Evolutionary conservation across 2,797 vertebrate genomes (phyloP).

Genomic region (Sphenopsis melanotis): DNA sequence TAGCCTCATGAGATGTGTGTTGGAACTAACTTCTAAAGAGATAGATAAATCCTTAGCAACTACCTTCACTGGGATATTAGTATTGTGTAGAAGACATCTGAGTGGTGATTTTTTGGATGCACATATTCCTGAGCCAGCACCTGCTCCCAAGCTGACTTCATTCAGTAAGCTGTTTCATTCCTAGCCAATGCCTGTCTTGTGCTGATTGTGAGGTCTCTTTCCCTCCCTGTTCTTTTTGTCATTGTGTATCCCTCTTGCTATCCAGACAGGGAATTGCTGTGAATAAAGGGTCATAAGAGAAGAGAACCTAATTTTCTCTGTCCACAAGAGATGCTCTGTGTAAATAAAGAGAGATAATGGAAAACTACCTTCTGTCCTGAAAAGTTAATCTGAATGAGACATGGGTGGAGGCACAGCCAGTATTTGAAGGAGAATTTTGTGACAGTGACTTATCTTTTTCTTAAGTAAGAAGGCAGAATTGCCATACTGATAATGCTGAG

Average conservation of each 20-base stretch:
- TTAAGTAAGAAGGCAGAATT: not conserved
- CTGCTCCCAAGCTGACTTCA: not conserved
- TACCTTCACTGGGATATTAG: not conserved
- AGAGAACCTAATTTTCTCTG: slow-evolving; percentile 42
- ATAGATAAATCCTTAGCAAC: not conserved
- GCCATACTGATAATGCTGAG: not conserved
- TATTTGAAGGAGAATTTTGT: slow-evolving; percentile 19
- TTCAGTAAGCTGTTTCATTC: not conserved
- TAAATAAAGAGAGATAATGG: slow-evolving; percentile 52
- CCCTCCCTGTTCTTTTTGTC: slow-evolving; percentile 1
- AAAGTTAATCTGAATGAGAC: slow-evolving; percentile 35
- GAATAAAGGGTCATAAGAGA: slow-evolving; percentile 26
- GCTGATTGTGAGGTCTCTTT: not conserved
- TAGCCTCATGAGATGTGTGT: rapidly evolving
- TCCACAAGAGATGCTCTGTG: slow-evolving; percentile 22
- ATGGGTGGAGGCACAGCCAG: not conserved
- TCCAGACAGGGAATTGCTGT: slow-evolving; percentile 8
- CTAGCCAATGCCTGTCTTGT: not conserved
- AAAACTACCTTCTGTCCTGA: slow-evolving; percentile 34
- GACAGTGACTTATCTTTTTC: slow-evolving; percentile 25
- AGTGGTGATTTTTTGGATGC: not conserved
- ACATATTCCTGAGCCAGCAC: not conserved
- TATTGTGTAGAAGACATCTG: not conserved
- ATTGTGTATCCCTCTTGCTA: not conserved
- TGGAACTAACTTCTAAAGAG: not conserved